phyloP scores from a whole-genome alignment of 2,888 invertebrate genomes.

The Andrena minutula region DNA sequence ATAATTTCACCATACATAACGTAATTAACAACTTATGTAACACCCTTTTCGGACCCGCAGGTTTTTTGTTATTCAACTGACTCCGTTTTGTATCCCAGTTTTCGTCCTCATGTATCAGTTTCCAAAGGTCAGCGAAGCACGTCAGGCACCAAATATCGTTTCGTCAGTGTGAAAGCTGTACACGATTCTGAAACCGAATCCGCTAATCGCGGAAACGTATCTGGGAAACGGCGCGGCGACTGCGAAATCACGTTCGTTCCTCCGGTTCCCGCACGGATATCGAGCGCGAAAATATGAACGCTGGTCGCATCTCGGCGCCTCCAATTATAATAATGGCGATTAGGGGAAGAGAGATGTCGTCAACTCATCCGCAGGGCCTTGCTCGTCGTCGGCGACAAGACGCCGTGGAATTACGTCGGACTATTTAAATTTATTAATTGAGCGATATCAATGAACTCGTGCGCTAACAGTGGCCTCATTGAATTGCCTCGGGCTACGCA shows the following conservation, averaged over 20 bases:
- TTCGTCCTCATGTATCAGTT: too few relatives aligned
- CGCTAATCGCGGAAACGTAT: conserved; percentile 39
- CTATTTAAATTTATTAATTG: conserved; percentile 84
- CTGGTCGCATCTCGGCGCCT: conserved; percentile 17
- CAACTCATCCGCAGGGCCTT: conserved; percentile 28
- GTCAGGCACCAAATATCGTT: conserved; percentile 1
- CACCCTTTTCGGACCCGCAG: too few relatives aligned
- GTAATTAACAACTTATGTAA: too few relatives aligned
- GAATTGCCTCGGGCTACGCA: conserved; percentile 74
- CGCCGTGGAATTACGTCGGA: conserved; percentile 76
- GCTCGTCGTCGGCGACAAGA: conserved; percentile 60
- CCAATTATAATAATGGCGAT: conserved; percentile 67
- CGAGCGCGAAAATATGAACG: conserved; percentile 43
- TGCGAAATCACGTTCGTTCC: not conserved
- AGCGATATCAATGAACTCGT: conserved; percentile 83
- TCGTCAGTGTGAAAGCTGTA: conserved; percentile 28
- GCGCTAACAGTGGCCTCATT: conserved; percentile 83
- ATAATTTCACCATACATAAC: too few relatives aligned
- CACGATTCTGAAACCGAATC: not conserved
- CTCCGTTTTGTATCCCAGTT: too few relatives aligned
- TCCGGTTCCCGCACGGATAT: conserved; percentile 16
- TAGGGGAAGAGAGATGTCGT: conserved; percentile 34
- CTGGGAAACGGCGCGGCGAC: not conserved
- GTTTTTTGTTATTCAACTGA: too few relatives aligned
- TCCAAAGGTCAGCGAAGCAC: too few relatives aligned